Percentiles rank a stretch among this genome's conserved stretches.
These are phyloP conservation scores for Cryptotis parvus DNA, from an alignment of 2,113 vertebrate species.

Conservation along the genomic window DNA sequence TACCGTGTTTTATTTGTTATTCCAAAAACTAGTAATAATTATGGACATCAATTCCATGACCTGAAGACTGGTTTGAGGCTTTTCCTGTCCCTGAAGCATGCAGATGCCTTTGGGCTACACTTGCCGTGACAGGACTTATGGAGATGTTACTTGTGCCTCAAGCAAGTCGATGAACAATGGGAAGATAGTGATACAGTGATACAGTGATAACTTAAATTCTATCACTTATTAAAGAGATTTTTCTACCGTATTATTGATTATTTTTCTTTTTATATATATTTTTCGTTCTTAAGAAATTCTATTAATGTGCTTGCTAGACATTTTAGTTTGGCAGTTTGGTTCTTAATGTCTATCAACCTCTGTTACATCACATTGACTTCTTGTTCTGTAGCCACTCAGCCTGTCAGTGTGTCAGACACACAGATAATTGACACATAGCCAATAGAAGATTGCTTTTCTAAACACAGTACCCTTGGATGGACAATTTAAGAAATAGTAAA, in stretches of 20 bases:
- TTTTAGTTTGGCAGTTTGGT: neutral
- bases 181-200: no score
- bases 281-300: slow-evolving; percentile 41
- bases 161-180: no score
- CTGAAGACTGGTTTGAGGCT: no score
- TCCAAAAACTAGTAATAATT: no score
- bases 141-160: no score
- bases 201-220: slow-evolving; percentile 2
- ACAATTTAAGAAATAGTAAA: neutral
- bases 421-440: neutral
- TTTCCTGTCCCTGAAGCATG: no score
- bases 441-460: neutral
- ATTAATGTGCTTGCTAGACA: neutral
- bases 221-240: slow-evolving; percentile 25
- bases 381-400: neutral
- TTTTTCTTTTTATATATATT: neutral
- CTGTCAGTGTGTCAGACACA: no score
- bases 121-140: no score
- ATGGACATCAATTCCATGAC: no score
- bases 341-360: neutral
- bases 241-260: neutral
- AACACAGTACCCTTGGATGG: neutral
- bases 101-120: no score
- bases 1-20: no score
- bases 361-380: neutral